A percentile compares a stretch with the other conserved stretches of the same genome.
Conservation (phyloP, 1,140 invertebrate genomes). For the Neotoxoptera formosana region DNA sequence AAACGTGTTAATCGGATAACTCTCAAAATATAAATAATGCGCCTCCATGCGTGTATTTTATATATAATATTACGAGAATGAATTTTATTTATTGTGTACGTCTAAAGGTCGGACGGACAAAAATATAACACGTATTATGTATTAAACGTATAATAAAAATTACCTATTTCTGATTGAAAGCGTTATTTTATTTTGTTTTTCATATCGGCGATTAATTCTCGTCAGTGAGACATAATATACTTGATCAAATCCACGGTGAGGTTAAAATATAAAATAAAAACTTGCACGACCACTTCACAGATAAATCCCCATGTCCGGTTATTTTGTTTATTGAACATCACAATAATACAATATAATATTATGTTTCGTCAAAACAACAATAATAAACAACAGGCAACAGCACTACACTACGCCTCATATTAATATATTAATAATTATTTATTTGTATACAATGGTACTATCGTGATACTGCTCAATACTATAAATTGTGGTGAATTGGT, state of each 20-base stretch:
- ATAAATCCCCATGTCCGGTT: neutral
- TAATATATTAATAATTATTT: neutral
- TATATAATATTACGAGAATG: neutral
- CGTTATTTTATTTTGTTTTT: neutral
- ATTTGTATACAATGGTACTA: neutral
- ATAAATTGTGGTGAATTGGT: too few species aligned
- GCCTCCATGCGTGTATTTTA: neutral
- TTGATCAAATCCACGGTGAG: neutral
- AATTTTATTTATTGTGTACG: neutral
- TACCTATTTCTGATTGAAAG: neutral
- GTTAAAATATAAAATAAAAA: neutral
- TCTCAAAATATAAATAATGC: neutral
- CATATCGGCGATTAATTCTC: neutral
- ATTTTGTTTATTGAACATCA: neutral
- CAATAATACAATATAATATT: neutral
- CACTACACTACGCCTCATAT: neutral
- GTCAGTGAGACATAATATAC: neutral
- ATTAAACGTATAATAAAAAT: constrained; percentile 1
- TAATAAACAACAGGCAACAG: neutral
- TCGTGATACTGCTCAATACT: neutral
- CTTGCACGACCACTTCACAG: neutral
- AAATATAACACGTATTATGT: neutral
- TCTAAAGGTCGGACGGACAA: neutral
- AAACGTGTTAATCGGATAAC: neutral
- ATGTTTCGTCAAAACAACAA: neutral